Base-by-base conservation (phyloP, 2,797 vertebrate species). In the Crypturellus tataupa region DNA sequence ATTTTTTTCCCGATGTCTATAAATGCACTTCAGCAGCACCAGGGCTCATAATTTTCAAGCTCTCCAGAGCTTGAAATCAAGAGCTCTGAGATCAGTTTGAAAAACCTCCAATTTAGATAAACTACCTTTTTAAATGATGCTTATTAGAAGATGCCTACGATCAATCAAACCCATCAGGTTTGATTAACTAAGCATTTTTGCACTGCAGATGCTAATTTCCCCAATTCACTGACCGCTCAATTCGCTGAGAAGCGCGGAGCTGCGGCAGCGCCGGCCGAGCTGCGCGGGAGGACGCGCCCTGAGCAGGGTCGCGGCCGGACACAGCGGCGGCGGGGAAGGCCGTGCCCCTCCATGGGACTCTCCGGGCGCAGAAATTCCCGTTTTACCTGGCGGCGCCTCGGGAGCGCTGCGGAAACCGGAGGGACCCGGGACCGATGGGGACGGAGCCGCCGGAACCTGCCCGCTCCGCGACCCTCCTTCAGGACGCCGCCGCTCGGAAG, bases 401-500 rank as follows among this genome's bases (percentile, higher is more conserved):
- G 40, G 40, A 14, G 40, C 40, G 37, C 37, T 39, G 11, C 37
- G 37, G 37, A 39, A 39, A 39, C 9, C 8, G 37, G 37, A 37
- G 37, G 37, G 37, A 39, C 9, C 11, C 37, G 37, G 40, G 40
- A 40, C 13, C 12, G 14, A 14, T 12, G 40, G 40, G 40, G 1
- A 10, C 39, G 14, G 40, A 40, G 40, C 12, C 8, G 40, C 23
- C 40, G 0, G 11, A 93, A 96, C 95, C 59, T 86, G 87, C 37
- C 64, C 68, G 59, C 47, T 84, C 35, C 10, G 33, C 64, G 75
- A 94, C 94, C 77, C 87, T 31, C 49, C 77, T 12, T 47, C 72
- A 75, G 73, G 75, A 82, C 76, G 12, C 46, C 5, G 40, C 18
- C 9, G 58, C 69, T 67, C 87, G 95, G 96, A 96, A 96, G 29